Evolutionary conservation across 2,113 vertebrate species (phyloP).

Genomic region (Percopsis transmontana): DNA sequence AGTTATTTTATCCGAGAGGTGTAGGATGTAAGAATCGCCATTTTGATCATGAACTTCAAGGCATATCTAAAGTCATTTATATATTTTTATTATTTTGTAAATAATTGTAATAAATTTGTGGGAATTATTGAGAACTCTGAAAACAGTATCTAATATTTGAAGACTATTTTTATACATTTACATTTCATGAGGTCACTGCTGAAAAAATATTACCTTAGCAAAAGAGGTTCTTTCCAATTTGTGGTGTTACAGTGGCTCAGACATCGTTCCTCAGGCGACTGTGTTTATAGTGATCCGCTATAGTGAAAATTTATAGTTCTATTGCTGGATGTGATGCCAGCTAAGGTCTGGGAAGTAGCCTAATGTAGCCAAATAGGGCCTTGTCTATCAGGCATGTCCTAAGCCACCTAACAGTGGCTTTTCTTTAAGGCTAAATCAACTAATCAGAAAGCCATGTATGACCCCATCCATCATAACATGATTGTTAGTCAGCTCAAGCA

Average conservation of each 20-base stretch:
- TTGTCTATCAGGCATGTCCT: slow-evolving; percentile 44
- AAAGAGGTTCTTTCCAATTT: no score
- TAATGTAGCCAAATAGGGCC: not conserved
- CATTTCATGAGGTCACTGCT: no score
- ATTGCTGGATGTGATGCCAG: slow-evolving; percentile 13
- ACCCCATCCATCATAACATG: slow-evolving; percentile 28
- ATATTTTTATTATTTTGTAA: not conserved
- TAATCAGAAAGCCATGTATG: slow-evolving; percentile 64
- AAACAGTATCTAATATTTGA: no score
- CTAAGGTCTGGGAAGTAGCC: slow-evolving; percentile 3
- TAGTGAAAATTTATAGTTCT: not conserved
- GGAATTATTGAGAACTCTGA: no score
- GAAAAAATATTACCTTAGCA: no score
- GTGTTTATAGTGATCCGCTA: no score
- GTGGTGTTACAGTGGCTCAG: no score
- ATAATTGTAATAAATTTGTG: no score
- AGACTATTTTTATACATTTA: no score
- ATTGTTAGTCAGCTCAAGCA: slow-evolving; percentile 33
- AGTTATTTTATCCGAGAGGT: not conserved
- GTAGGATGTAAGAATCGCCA: not conserved
- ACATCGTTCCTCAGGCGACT: no score
- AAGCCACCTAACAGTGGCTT: slow-evolving; percentile 69
- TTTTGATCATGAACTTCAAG: not conserved
- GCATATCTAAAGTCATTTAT: not conserved
- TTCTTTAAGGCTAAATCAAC: slow-evolving; percentile 64